Percentiles rank a stretch among this genome's conserved stretches.
Evolutionary conservation across 2,888 invertebrate genomes (phyloP).

Genomic region (Diarsia brunnea): DNA sequence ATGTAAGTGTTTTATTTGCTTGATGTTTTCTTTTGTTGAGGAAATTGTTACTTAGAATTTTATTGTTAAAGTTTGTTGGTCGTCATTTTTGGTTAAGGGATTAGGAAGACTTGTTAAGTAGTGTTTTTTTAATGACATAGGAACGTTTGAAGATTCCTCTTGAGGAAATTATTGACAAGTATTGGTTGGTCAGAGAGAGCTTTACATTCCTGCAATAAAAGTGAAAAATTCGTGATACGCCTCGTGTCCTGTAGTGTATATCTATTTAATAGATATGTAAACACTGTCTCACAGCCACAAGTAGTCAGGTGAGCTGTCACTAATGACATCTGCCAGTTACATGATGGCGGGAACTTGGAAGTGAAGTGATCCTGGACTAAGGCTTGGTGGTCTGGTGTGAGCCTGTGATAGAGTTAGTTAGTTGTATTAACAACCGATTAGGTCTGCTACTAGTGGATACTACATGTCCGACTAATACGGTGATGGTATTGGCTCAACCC

Average conservation of each 20-base stretch:
- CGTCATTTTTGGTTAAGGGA: not conserved
- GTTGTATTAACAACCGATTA: too few relatives aligned
- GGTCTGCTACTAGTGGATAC: too few relatives aligned
- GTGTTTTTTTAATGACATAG: not conserved
- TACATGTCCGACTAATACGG: not conserved
- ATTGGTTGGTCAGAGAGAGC: not conserved
- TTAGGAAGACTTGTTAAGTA: not conserved
- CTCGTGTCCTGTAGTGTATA: too few relatives aligned
- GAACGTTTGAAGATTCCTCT: not conserved
- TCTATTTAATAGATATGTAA: too few relatives aligned
- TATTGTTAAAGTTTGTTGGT: not conserved
- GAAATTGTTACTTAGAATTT: not conserved
- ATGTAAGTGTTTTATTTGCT: slow-evolving; percentile 34
- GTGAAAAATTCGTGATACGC: not conserved
- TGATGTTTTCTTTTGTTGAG: slow-evolving; percentile 2
- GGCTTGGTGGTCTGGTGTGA: too few relatives aligned
- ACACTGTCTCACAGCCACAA: too few relatives aligned
- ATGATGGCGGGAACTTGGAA: too few relatives aligned
- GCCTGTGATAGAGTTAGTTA: too few relatives aligned
- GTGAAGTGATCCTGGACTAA: too few relatives aligned
- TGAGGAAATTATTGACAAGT: not conserved
- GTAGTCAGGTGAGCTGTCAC: too few relatives aligned
- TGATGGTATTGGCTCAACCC: not conserved
- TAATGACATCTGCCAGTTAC: too few relatives aligned
- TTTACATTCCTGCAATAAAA: not conserved